Conservation (phyloP, 2,113 vertebrate genomes). For the Scalopus aquaticus region DNA sequence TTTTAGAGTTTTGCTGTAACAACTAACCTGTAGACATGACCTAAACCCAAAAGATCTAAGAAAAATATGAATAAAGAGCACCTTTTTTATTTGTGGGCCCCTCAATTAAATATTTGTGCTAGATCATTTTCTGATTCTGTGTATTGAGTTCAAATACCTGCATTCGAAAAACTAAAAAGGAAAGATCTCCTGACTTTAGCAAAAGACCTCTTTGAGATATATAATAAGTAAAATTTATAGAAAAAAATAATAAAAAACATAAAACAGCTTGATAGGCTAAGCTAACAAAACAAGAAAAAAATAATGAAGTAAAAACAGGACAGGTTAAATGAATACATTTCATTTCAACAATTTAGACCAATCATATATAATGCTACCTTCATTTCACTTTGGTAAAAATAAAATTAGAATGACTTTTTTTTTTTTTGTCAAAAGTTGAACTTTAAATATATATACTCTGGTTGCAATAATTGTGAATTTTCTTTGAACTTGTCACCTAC, state of each 20-base stretch:
- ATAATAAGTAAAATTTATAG: conserved; percentile 51
- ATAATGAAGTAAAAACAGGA: neutral
- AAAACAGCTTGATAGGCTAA: neutral
- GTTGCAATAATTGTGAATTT: neutral
- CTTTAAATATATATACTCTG: conserved; percentile 2
- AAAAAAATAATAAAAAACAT: neutral
- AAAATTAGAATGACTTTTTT: neutral
- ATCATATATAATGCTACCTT: neutral
- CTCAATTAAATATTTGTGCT: conserved; percentile 36
- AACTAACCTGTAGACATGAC: neutral
- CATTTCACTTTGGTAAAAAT: neutral
- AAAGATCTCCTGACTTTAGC: conserved; percentile 59
- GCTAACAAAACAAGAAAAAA: neutral
- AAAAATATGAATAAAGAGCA: conserved; percentile 27
- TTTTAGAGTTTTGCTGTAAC: conserved; percentile 5
- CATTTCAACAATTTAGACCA: conserved; percentile 31
- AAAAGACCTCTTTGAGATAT: conserved; percentile 59
- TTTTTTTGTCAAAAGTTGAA: neutral
- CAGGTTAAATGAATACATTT: neutral
- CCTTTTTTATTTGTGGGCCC: conserved; percentile 33
- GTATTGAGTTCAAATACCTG: conserved; percentile 45
- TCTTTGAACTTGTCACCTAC: neutral
- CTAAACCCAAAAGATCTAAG: conserved; percentile 3
- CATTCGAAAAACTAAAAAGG: neutral
- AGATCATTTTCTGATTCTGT: conserved; percentile 21